phyloP scores from a whole-genome alignment of 2,888 invertebrate species.

The Epiblema foenella region DNA sequence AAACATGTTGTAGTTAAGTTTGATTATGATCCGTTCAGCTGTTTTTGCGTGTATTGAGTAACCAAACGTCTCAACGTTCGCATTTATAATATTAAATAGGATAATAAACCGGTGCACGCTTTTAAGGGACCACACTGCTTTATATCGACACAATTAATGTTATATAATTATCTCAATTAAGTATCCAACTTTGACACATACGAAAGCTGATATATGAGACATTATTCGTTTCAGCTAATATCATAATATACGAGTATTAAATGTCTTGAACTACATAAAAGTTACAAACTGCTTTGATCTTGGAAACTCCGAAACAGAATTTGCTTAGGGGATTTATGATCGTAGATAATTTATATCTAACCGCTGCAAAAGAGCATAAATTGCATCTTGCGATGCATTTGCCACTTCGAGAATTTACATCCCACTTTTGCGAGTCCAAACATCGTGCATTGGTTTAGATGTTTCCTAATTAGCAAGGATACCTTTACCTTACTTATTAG shows the following conservation, averaged over 20 bases:
- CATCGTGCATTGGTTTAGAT: conserved; percentile 3
- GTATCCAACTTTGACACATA: not conserved
- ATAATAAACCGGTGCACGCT: no score
- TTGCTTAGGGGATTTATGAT: conserved; percentile 35
- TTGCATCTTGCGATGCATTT: conserved; percentile 36
- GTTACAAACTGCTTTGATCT: conserved; percentile 10
- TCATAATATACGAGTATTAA: no score
- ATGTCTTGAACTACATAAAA: not conserved
- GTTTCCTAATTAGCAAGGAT: not conserved
- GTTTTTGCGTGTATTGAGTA: no score
- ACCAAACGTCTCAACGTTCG: no score
- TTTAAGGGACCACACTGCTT: no score
- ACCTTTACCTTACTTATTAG: no score
- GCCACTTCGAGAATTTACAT: conserved; percentile 24
- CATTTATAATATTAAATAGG: no score
- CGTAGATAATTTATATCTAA: conserved; percentile 33
- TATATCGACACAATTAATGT: no score
- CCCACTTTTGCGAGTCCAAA: conserved; percentile 17
- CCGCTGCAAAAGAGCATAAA: conserved; percentile 36
- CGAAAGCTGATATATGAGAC: not conserved
- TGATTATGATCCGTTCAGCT: no score
- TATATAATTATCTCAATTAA: no score
- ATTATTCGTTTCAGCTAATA: not conserved
- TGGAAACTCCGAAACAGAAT: conserved; percentile 23
- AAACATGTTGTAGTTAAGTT: no score